These are phyloP conservation scores for Hyalella azteca DNA, from an alignment of 2,888 invertebrate genomes.

Conservation along the genomic window DNA sequence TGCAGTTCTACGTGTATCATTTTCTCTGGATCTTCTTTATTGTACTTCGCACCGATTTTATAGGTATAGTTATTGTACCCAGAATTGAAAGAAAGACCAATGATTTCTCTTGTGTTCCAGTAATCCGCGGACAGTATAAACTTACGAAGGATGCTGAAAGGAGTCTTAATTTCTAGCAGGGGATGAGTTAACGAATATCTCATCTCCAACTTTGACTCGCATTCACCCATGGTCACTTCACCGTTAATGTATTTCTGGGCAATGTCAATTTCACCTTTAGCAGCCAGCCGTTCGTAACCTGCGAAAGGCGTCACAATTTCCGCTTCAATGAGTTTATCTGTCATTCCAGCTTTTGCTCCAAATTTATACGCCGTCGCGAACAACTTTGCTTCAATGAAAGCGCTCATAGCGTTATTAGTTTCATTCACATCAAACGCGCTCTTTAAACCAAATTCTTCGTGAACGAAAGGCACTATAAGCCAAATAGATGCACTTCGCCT, in stretches of 20 bases:
- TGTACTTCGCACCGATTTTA: slow-evolving; percentile 12
- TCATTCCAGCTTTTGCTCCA: slow-evolving; percentile 39
- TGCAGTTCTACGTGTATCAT: background rate
- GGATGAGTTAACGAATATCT: slow-evolving; percentile 37
- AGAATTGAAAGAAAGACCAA: background rate
- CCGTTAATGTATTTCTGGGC: slow-evolving; percentile 24
- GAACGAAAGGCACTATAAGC: background rate
- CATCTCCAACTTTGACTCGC: slow-evolving; percentile 19
- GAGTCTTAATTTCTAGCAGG: slow-evolving; percentile 44
- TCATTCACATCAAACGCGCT: slow-evolving; percentile 39
- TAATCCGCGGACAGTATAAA: slow-evolving; percentile 39
- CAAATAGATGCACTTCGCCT: background rate
- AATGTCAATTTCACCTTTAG: slow-evolving; percentile 41
- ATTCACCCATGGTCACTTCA: slow-evolving; percentile 41
- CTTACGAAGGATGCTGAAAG: slow-evolving; percentile 39
- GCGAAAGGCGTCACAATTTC: slow-evolving; percentile 51
- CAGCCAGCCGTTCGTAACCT: slow-evolving; percentile 38
- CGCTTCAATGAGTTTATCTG: slow-evolving; percentile 27
- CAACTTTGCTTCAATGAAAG: slow-evolving; percentile 23
- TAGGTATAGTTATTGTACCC: slow-evolving; percentile 1
- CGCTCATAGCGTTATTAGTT: slow-evolving; percentile 31
- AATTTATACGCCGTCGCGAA: slow-evolving; percentile 40
- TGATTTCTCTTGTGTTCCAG: background rate
- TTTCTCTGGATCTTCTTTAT: background rate
- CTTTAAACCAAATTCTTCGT: slow-evolving; percentile 38